phyloP scores from a whole-genome alignment of 2,888 invertebrate genomes.

The Noctua comes region DNA sequence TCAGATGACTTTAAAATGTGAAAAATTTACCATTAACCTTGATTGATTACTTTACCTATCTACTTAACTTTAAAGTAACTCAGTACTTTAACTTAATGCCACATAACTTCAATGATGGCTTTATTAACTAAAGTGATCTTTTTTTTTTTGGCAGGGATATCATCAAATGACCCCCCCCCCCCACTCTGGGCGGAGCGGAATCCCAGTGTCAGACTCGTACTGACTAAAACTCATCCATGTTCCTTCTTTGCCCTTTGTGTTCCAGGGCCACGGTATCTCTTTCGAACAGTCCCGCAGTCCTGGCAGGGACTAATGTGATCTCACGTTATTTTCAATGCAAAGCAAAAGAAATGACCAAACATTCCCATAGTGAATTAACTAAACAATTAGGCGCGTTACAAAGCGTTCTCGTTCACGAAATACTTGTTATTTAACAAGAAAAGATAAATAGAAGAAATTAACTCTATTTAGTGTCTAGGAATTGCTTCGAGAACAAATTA shows the following conservation, averaged over 20 bases:
- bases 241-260: too few relatives aligned
- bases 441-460: slow-evolving; percentile 61
- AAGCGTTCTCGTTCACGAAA: slow-evolving; percentile 45
- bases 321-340: slow-evolving; percentile 13
- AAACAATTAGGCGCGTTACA: slow-evolving; percentile 52
- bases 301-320: too few relatives aligned
- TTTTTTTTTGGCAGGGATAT: too few relatives aligned
- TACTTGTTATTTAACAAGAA: slow-evolving; percentile 52
- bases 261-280: too few relatives aligned
- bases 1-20: neutral
- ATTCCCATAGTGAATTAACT: slow-evolving; percentile 34
- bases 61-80: neutral
- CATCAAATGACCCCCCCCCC: too few relatives aligned
- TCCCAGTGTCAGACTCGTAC: too few relatives aligned
- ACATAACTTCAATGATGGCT: neutral
- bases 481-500: slow-evolving; percentile 52
- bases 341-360: slow-evolving; percentile 37
- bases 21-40: neutral
- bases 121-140: too few relatives aligned
- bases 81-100: neutral
- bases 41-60: neutral
- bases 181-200: too few relatives aligned
- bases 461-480: slow-evolving; percentile 50
- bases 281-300: too few relatives aligned
- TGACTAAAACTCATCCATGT: too few relatives aligned